Conservation (phyloP, 1,140 invertebrate species). For the Cydia fagiglandana region DNA sequence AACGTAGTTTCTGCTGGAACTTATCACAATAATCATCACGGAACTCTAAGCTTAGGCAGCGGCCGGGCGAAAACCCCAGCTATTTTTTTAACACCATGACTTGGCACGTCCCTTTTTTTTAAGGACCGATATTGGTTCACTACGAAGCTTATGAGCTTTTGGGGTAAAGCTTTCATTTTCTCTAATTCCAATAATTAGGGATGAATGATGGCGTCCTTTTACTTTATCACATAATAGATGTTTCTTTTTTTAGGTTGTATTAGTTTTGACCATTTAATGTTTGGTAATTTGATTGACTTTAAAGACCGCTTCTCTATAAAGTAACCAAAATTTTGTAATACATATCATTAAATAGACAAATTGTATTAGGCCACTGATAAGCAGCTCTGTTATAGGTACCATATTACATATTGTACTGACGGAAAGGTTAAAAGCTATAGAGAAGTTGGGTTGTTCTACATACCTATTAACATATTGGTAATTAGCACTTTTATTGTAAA, state of each 20-base stretch:
- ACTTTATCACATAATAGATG: conserved; percentile 26
- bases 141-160: conserved; percentile 41
- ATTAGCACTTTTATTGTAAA: no score
- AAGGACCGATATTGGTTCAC: conserved; percentile 28
- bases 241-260: conserved; percentile 3
- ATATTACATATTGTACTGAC: neutral
- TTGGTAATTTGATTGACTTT: neutral
- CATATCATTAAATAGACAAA: neutral
- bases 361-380: conserved; percentile 2
- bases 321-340: neutral
- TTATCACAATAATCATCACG: neutral
- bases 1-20: no score
- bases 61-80: conserved; percentile 16
- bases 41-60: neutral
- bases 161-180: conserved; percentile 47
- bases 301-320: neutral
- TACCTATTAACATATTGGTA: no score
- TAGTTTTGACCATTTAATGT: neutral
- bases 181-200: conserved; percentile 54
- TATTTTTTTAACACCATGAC: conserved; percentile 47
- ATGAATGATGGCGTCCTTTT: conserved; percentile 48
- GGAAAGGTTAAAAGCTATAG: no score
- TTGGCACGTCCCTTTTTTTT: conserved; percentile 44
- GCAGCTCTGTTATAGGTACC: neutral
- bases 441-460: no score